These are phyloP conservation scores for Regulus satrapa DNA, from an alignment of 2,113 vertebrate species.

Conservation along the genomic window DNA sequence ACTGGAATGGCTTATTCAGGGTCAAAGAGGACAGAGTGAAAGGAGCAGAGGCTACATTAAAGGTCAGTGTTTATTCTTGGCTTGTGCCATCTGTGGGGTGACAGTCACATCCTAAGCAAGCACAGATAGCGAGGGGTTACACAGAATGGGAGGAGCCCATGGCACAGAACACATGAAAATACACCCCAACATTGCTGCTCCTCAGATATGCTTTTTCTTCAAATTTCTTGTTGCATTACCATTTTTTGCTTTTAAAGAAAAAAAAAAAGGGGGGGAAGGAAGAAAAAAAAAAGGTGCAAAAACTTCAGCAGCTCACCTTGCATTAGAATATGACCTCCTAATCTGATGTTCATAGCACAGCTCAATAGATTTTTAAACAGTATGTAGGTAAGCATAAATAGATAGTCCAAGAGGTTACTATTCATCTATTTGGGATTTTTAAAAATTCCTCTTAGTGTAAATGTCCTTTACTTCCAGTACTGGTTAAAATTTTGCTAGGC, in stretches of 20 bases:
- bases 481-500: not conserved
- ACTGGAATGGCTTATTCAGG: not conserved
- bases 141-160: not conserved
- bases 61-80: not conserved
- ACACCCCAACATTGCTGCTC: fast-evolving
- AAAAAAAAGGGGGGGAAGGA: too few relatives aligned
- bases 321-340: not conserved
- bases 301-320: not conserved
- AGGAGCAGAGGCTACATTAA: not conserved
- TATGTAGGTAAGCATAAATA: fast-evolving
- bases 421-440: fast-evolving
- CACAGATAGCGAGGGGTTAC: not conserved
- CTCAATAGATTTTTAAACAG: not conserved
- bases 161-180: not conserved
- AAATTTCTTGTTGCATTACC: fast-evolving
- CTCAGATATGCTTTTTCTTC: not conserved
- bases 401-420: not conserved
- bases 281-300: not conserved
- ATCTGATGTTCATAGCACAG: not conserved
- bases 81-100: not conserved
- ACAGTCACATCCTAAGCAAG: not conserved
- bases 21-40: not conserved
- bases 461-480: not conserved
- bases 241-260: not conserved
- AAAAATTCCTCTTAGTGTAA: not conserved